A percentile compares a stretch with the other conserved stretches of the same genome.
phyloP scores from a whole-genome alignment of 2,113 vertebrate species.

The Chaenogobius annularis region DNA sequence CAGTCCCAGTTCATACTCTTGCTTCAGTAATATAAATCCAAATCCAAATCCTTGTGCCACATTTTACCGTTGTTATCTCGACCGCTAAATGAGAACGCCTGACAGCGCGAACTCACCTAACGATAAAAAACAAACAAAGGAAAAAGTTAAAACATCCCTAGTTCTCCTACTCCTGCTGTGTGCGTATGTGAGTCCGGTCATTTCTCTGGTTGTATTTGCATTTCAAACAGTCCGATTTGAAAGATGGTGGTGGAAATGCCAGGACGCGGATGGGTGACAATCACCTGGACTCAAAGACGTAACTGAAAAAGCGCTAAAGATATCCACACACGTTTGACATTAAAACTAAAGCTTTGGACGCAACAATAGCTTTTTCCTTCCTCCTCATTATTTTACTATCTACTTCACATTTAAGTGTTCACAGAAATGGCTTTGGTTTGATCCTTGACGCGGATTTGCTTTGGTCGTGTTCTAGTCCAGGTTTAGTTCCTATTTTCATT shows the following conservation, averaged over 20 bases:
- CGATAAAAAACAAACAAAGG: constrained; percentile 42
- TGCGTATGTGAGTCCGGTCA: constrained; percentile 65
- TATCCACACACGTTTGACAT: constrained; percentile 67
- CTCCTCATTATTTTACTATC: neutral
- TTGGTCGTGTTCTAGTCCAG: neutral
- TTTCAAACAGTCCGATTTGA: constrained; percentile 82
- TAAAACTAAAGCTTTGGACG: constrained; percentile 75
- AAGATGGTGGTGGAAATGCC: constrained; percentile 81
- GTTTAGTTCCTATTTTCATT: neutral
- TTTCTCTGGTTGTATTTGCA: constrained; percentile 81
- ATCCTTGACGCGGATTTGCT: neutral
- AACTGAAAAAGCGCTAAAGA: constrained; percentile 47
- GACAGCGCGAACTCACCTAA: constrained; percentile 65
- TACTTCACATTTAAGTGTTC: neutral
- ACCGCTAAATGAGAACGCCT: constrained; percentile 39
- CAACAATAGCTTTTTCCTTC: constrained; percentile 43
- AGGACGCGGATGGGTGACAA: constrained; percentile 81
- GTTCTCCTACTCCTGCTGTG: constrained; percentile 13
- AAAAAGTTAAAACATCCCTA: constrained; percentile 71
- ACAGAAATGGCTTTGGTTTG: neutral
- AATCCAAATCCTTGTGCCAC: no score
- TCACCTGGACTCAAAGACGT: constrained; percentile 71
- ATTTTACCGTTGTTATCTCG: neutral
- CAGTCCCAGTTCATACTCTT: no score
- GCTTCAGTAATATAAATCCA: no score